These are phyloP conservation scores for Coenobita brevimanus DNA, from an alignment of 1,140 invertebrate species.

Conservation along the genomic window DNA sequence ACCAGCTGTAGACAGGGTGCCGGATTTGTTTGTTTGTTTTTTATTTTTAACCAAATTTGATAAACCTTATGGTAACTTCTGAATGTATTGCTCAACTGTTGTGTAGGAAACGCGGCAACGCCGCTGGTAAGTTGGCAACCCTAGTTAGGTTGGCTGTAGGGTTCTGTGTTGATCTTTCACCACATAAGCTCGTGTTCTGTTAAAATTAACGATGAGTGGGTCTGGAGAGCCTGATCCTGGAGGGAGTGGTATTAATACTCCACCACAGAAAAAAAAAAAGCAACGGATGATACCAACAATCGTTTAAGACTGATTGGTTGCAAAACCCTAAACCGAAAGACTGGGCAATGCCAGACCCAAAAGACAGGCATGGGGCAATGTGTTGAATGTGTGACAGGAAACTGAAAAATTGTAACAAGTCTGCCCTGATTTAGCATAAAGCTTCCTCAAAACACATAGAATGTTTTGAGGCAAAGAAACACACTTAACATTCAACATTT, in stretches of 20 bases:
- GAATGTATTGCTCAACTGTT: background rate
- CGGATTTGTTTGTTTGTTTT: too few species aligned
- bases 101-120: too few species aligned
- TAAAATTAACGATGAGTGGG: background rate
- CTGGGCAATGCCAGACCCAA: constrained; percentile 21
- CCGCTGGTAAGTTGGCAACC: too few species aligned
- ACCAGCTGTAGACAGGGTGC: too few species aligned
- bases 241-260: background rate
- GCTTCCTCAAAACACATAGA: constrained; percentile 37
- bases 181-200: too few species aligned
- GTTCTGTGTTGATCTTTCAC: too few species aligned
- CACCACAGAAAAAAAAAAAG: constrained; percentile 5
- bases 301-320: background rate
- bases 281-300: constrained; percentile 18
- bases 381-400: constrained; percentile 19
- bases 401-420: constrained; percentile 38
- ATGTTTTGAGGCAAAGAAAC: constrained; percentile 24
- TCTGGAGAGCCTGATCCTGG: too few species aligned
- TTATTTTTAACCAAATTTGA: too few species aligned
- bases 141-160: too few species aligned
- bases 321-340: background rate
- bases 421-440: constrained; percentile 10
- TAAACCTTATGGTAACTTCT: too few species aligned
- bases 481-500: background rate
- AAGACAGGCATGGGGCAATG: constrained; percentile 8